phyloP scores from a whole-genome alignment of 2,113 vertebrate genomes.

The Struthio camelus region DNA sequence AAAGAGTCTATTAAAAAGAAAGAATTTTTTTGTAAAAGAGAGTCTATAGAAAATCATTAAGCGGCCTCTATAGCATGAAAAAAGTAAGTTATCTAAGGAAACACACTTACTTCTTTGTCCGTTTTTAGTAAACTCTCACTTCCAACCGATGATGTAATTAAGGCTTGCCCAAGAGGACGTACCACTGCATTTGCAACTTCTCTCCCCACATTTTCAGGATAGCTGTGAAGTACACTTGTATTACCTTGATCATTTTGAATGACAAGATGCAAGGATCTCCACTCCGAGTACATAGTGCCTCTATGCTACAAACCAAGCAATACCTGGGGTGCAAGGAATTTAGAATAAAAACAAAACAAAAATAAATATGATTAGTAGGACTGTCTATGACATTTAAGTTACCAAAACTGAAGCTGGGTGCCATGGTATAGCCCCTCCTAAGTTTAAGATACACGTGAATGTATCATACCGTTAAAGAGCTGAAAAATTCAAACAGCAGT shows the following conservation, averaged over 20 bases:
- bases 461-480: not conserved
- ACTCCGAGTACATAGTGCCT: slow-evolving; percentile 95
- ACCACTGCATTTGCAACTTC: slow-evolving; percentile 95
- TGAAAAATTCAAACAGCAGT: not conserved
- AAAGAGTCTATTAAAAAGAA: not conserved
- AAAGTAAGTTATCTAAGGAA: not conserved
- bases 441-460: not conserved
- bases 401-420: not conserved
- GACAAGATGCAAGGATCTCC: slow-evolving; percentile 94
- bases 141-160: slow-evolving; percentile 81
- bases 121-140: slow-evolving; percentile 93
- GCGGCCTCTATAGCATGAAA: not conserved
- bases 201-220: slow-evolving; percentile 89
- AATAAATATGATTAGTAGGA: not conserved
- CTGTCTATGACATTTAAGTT: not conserved
- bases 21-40: not conserved
- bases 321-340: slow-evolving; percentile 64
- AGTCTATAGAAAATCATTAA: not conserved
- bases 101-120: slow-evolving; percentile 91
- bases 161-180: slow-evolving; percentile 88
- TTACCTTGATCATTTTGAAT: slow-evolving; percentile 95
- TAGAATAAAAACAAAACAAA: not conserved
- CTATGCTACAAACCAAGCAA: slow-evolving; percentile 71
- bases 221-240: slow-evolving; percentile 95
- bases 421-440: not conserved